Evolutionary conservation across 2,888 invertebrate species (phyloP).

Genomic region (Platycheirus rosarum): DNA sequence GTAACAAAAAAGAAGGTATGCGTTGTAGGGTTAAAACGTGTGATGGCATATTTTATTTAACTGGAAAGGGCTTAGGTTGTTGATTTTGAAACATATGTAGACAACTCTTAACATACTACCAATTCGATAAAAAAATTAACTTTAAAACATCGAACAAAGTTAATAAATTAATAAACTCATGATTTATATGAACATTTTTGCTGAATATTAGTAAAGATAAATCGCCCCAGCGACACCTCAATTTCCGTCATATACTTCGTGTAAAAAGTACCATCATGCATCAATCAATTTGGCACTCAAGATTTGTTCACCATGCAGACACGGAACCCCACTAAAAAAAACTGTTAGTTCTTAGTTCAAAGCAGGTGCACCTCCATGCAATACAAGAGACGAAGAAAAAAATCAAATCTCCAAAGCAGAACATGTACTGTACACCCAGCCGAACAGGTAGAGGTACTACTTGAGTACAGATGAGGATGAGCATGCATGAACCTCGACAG

Average conservation of each 20-base stretch:
- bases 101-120: too few relatives aligned
- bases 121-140: too few relatives aligned
- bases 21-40: too few relatives aligned
- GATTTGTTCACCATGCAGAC: slow-evolving; percentile 26
- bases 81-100: too few relatives aligned
- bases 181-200: too few relatives aligned
- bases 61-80: too few relatives aligned
- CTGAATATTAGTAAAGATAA: not conserved
- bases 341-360: slow-evolving; percentile 38
- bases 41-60: too few relatives aligned
- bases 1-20: too few relatives aligned
- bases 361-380: slow-evolving; percentile 45
- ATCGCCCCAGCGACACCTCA: slow-evolving; percentile 6
- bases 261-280: slow-evolving; percentile 32
- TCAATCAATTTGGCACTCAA: slow-evolving; percentile 53
- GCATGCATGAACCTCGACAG: slow-evolving; percentile 1
- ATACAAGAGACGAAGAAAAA: slow-evolving; percentile 13
- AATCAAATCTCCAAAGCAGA: slow-evolving; percentile 51
- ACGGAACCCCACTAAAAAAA: slow-evolving; percentile 25
- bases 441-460: slow-evolving; percentile 12
- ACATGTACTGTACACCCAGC: slow-evolving; percentile 42
- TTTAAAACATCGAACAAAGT: too few relatives aligned
- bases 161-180: too few relatives aligned
- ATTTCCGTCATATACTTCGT: slow-evolving; percentile 22
- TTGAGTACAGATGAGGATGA: slow-evolving; percentile 35